Percentiles rank a stretch among this genome's conserved stretches.
Evolutionary conservation across 2,888 invertebrate species (phyloP).

Genomic region (Ophonus ardosiacus): DNA sequence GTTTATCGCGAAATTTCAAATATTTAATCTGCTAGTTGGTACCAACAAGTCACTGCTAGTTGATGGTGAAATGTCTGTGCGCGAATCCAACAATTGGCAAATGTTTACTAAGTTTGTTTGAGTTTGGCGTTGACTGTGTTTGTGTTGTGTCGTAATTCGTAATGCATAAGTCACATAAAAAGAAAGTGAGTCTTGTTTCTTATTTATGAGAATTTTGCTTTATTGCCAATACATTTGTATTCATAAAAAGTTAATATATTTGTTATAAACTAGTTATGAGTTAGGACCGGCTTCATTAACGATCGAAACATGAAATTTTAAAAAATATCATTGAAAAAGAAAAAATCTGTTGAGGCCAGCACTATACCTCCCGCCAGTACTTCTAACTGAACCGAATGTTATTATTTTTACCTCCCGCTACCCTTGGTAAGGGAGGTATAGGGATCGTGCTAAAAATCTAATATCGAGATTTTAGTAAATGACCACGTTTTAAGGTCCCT

Average conservation of each 20-base stretch:
- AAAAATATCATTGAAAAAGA: too few relatives aligned
- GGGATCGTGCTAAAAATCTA: too few relatives aligned
- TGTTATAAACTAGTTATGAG: not conserved
- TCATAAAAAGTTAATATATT: not conserved
- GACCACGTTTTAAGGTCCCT: too few relatives aligned
- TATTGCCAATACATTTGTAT: not conserved
- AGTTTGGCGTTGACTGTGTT: conserved; percentile 4
- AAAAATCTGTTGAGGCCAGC: too few relatives aligned
- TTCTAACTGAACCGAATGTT: too few relatives aligned
- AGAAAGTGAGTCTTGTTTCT: conserved; percentile 52
- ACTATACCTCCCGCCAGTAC: too few relatives aligned
- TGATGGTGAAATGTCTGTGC: not conserved
- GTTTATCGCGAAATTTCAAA: conserved; percentile 35
- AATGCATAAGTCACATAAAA: conserved; percentile 56
- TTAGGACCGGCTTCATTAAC: too few relatives aligned
- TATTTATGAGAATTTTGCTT: not conserved
- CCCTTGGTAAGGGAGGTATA: too few relatives aligned
- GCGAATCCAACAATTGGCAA: not conserved
- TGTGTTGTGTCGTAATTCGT: conserved; percentile 29
- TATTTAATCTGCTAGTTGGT: conserved; percentile 2
- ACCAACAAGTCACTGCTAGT: not conserved
- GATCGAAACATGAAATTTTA: too few relatives aligned
- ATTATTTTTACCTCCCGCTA: not conserved
- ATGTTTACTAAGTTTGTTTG: not conserved
- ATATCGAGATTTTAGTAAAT: too few relatives aligned